Conservation (phyloP, 2,113 vertebrate genomes). For the Nicator chloris region DNA sequence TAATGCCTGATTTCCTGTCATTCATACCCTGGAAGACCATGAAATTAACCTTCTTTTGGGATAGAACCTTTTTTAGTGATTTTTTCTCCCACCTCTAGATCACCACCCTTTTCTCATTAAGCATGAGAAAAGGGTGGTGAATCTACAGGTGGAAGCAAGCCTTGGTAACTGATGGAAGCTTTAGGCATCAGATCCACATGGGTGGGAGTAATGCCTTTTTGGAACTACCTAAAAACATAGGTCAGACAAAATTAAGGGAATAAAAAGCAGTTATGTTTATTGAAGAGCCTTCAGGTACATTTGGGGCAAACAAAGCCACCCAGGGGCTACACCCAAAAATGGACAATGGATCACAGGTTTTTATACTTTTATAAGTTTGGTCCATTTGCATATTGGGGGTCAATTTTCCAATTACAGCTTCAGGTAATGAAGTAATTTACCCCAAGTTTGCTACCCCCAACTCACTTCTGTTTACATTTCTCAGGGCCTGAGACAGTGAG, state of each 20-base stretch:
- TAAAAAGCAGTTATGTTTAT: background rate
- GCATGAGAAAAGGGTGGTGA: background rate
- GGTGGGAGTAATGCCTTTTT: background rate
- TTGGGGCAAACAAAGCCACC: too few relatives aligned
- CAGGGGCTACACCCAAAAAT: background rate
- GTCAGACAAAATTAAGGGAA: background rate
- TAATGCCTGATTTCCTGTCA: background rate
- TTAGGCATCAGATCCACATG: background rate
- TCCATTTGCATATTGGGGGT: background rate
- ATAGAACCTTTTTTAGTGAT: background rate
- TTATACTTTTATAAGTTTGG: background rate
- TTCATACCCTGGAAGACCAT: background rate
- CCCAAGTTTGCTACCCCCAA: background rate
- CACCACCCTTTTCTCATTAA: too few relatives aligned
- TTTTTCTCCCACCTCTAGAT: background rate
- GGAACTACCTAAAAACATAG: background rate
- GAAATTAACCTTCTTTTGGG: background rate
- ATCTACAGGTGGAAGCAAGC: background rate
- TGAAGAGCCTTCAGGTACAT: background rate
- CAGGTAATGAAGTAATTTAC: background rate
- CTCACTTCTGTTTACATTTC: background rate
- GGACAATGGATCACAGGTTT: rapidly evolving
- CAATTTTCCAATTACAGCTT: background rate
- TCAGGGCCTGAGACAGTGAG: background rate
- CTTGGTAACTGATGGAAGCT: background rate